phyloP scores from a whole-genome alignment of 2,797 vertebrate genomes.

The Hoplostethus atlanticus region DNA sequence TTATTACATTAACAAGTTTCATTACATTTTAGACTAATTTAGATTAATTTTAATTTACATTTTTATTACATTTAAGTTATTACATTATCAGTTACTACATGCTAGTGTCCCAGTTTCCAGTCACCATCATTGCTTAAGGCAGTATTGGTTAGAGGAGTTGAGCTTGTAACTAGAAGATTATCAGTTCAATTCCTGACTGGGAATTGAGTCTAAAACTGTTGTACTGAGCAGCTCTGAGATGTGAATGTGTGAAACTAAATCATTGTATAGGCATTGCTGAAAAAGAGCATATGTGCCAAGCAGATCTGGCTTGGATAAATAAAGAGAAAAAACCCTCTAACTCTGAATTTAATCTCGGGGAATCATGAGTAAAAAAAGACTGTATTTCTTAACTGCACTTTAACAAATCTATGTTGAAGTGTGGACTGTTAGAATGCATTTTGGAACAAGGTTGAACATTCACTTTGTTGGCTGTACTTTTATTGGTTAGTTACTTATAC shows the following conservation, averaged over 20 bases:
- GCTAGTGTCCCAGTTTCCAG: no score
- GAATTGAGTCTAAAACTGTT: no score
- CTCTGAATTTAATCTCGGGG: no score
- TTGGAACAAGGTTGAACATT: constrained; percentile 61
- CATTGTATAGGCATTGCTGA: background rate
- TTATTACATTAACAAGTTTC: no score
- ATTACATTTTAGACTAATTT: no score
- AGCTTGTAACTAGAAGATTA: background rate
- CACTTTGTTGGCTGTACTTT: constrained; percentile 53
- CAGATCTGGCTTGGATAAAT: background rate
- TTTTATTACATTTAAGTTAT: no score
- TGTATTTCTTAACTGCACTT: background rate
- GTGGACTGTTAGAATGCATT: constrained; percentile 32
- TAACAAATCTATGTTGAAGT: constrained; percentile 24
- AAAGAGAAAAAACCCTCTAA: no score
- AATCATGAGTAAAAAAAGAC: no score
- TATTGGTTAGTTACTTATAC: constrained; percentile 50
- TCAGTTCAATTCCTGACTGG: no score
- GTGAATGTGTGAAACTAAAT: background rate
- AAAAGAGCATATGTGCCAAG: background rate
- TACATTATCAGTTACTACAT: no score
- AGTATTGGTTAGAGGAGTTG: background rate
- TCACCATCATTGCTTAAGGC: no score
- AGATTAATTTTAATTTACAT: no score
- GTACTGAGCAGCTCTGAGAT: background rate